These are phyloP conservation scores for Gnathonemus longibarbis DNA, from an alignment of 2,113 vertebrate species.

Conservation along the genomic window DNA sequence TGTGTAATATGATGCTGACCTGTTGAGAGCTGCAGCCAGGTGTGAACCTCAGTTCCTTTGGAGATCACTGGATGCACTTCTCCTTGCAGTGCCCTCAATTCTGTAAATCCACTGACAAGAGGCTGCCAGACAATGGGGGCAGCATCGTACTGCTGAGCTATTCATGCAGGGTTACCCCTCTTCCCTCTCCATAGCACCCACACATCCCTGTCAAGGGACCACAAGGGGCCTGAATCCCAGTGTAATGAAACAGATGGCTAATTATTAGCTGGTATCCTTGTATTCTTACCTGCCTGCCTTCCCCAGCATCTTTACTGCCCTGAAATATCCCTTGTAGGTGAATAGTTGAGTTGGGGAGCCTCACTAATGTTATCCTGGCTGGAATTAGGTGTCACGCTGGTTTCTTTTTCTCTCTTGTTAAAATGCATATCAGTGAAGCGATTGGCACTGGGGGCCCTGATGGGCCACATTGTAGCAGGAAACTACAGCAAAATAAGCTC, in stretches of 20 bases:
- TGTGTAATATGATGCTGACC: not conserved
- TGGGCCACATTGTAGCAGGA: not conserved
- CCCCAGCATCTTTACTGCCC: not conserved
- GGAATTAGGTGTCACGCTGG: not conserved
- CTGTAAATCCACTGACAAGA: not conserved
- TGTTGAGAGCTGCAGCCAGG: not conserved
- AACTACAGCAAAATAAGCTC: not conserved
- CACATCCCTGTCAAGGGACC: not conserved
- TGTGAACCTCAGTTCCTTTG: not conserved
- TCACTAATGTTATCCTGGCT: not conserved
- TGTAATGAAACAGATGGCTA: not conserved
- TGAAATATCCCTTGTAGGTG: not conserved
- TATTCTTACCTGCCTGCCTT: not conserved
- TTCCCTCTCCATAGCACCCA: not conserved
- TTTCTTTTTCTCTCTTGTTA: not conserved
- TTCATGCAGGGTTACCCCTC: not conserved
- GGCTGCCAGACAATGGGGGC: not conserved
- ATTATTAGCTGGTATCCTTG: not conserved
- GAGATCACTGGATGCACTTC: not conserved
- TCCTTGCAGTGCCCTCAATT: not conserved
- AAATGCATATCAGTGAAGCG: not conserved
- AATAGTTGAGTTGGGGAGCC: not conserved
- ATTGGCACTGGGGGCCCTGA: not conserved
- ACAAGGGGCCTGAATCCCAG: not conserved
- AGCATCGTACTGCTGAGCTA: not conserved